Conservation (phyloP, 2,888 invertebrate genomes). For the Drosophila nr. perissopoda region DNA sequence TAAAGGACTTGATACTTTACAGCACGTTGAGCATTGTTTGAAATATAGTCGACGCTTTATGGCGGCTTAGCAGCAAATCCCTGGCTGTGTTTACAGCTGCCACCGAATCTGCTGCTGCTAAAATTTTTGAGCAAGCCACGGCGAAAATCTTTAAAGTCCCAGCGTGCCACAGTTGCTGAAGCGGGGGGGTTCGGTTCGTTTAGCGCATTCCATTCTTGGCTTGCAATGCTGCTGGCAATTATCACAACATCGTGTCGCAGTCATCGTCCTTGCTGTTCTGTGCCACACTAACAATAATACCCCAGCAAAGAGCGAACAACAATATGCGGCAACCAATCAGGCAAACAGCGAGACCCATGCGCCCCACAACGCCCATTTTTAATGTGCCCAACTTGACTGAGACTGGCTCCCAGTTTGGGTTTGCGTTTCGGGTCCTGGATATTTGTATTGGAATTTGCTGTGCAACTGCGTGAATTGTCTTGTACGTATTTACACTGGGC, state of each 20-base stretch:
- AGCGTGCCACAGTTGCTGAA: constrained; percentile 30
- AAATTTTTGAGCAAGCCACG: constrained; percentile 51
- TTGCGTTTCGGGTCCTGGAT: constrained; percentile 21
- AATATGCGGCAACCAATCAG: constrained; percentile 69
- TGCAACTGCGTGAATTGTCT: constrained; percentile 77
- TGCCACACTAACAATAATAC: constrained; percentile 56
- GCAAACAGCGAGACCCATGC: constrained; percentile 36
- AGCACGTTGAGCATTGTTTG: constrained; percentile 46
- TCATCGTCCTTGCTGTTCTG: constrained; percentile 55
- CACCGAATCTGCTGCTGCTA: constrained; percentile 36
- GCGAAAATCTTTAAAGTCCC: constrained; percentile 69
- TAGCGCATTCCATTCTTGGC: constrained; percentile 17
- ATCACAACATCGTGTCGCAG: constrained; percentile 78
- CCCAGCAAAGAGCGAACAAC: constrained; percentile 29
- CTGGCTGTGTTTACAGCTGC: constrained; percentile 60
- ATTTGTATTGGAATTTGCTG: constrained; percentile 56
- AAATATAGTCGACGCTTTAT: constrained; percentile 67
- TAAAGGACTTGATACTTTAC: constrained; percentile 57
- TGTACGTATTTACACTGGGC: constrained; percentile 73
- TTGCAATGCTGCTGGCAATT: constrained; percentile 63
- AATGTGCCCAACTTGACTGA: constrained; percentile 50
- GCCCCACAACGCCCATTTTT: constrained; percentile 74
- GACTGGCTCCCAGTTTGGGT: constrained; percentile 1
- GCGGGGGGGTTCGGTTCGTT: neutral
- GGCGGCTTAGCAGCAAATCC: constrained; percentile 67